These are phyloP conservation scores for Biston betularia DNA, from an alignment of 2,888 invertebrate species.

Conservation along the genomic window DNA sequence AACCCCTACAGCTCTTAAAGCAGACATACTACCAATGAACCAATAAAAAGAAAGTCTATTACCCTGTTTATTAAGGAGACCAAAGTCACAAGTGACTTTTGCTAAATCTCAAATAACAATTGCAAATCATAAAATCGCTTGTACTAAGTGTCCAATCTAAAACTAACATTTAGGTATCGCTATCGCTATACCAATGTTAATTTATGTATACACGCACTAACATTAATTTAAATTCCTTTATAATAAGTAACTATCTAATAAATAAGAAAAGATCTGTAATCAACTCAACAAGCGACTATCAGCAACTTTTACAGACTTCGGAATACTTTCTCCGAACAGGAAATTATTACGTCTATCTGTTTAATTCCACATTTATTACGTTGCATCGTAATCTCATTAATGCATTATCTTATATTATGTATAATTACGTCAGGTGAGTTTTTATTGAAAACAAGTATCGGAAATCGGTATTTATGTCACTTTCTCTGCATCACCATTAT, in stretches of 20 bases:
- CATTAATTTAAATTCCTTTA: neutral
- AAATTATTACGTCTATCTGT: constrained; percentile 29
- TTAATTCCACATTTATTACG: constrained; percentile 25
- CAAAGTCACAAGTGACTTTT: too few species aligned
- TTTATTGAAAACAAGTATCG: constrained; percentile 10
- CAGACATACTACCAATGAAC: too few species aligned
- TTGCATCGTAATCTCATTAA: constrained; percentile 30
- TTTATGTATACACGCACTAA: constrained; percentile 7
- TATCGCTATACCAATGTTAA: neutral
- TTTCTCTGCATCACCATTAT: constrained; percentile 11
- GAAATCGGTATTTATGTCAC: neutral
- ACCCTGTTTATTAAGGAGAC: too few species aligned
- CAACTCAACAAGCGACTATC: constrained; percentile 19
- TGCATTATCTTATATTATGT: constrained; percentile 27
- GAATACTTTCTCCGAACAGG: constrained; percentile 32
- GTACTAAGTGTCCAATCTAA: neutral
- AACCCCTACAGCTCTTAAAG: too few species aligned
- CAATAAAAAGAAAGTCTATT: too few species aligned
- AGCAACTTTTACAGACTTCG: constrained; percentile 8
- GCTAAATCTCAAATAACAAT: too few species aligned
- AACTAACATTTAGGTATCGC: neutral
- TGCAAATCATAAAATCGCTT: neutral
- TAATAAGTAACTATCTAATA: neutral
- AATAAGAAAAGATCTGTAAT: constrained; percentile 19
- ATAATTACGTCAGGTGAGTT: constrained; percentile 23